Evolutionary conservation across 2,113 vertebrate species (phyloP).

Genomic region (Rhabdornis inornatus): DNA sequence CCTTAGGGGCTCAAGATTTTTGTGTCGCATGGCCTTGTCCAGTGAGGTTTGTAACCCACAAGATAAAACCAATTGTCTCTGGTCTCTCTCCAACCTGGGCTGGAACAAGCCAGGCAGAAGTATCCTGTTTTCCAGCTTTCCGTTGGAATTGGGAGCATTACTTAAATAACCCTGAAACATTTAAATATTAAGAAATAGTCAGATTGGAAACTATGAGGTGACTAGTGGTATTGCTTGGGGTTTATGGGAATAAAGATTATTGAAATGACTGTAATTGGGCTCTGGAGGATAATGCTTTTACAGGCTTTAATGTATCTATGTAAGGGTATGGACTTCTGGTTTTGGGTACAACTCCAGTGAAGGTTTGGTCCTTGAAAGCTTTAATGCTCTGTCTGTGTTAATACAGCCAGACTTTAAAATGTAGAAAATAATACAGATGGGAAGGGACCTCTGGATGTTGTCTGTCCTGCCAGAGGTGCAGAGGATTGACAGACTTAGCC

Average conservation of each 20-base stretch:
- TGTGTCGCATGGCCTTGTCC: neutral
- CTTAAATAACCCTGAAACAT: neutral
- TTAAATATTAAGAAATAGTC: neutral
- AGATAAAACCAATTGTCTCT: neutral
- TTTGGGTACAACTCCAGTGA: neutral
- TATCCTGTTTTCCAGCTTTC: neutral
- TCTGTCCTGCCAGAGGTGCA: neutral
- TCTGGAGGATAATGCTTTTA: neutral
- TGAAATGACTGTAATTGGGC: neutral
- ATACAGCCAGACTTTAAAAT: neutral
- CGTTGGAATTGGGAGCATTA: neutral
- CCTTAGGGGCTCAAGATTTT: neutral
- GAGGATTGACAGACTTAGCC: neutral
- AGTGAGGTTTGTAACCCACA: neutral
- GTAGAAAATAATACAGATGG: neutral
- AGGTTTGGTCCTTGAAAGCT: neutral
- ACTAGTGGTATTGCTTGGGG: neutral
- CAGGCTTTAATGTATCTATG: neutral
- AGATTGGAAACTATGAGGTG: neutral
- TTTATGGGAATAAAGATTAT: neutral
- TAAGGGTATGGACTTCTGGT: neutral
- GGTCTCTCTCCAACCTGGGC: neutral
- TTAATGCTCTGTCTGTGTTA: neutral
- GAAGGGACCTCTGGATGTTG: neutral
- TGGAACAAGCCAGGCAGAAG: neutral